Evolutionary conservation across 2,888 invertebrate genomes (phyloP).

Genomic region (Adelphocoris suturalis): DNA sequence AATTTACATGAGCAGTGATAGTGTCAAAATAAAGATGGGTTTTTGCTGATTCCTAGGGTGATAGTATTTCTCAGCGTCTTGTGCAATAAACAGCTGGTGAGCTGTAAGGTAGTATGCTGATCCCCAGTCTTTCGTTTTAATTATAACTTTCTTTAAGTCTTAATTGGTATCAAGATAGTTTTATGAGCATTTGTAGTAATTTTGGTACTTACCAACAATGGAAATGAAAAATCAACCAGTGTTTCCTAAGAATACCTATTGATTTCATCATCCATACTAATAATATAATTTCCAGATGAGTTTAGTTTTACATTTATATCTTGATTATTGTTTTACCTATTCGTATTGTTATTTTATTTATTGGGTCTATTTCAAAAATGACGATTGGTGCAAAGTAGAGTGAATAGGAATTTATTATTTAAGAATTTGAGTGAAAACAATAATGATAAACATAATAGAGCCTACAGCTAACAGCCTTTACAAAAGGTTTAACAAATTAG

Average conservation of each 20-base stretch:
- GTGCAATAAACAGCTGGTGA: not conserved
- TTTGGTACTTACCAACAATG: not conserved
- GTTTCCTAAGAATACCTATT: not conserved
- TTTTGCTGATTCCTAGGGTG: not conserved
- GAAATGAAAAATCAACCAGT: not conserved
- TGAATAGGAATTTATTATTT: not conserved
- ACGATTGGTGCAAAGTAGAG: not conserved
- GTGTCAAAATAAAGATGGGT: not conserved
- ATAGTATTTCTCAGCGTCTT: conserved; percentile 11
- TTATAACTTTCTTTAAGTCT: not conserved
- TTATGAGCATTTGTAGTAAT: not conserved
- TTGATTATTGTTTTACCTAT: not conserved
- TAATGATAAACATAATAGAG: too few relatives aligned
- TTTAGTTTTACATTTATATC: not conserved
- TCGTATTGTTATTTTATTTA: not conserved
- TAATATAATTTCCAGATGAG: not conserved
- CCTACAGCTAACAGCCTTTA: too few relatives aligned
- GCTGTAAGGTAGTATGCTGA: not conserved
- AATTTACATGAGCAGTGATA: not conserved
- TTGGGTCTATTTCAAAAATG: not conserved
- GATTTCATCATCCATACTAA: not conserved
- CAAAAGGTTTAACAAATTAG: too few relatives aligned
- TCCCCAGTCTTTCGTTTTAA: conserved; percentile 3
- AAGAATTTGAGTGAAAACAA: not conserved
- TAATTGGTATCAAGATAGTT: not conserved